phyloP scores from a whole-genome alignment of 2,888 invertebrate genomes.

The Clanis bilineata region DNA sequence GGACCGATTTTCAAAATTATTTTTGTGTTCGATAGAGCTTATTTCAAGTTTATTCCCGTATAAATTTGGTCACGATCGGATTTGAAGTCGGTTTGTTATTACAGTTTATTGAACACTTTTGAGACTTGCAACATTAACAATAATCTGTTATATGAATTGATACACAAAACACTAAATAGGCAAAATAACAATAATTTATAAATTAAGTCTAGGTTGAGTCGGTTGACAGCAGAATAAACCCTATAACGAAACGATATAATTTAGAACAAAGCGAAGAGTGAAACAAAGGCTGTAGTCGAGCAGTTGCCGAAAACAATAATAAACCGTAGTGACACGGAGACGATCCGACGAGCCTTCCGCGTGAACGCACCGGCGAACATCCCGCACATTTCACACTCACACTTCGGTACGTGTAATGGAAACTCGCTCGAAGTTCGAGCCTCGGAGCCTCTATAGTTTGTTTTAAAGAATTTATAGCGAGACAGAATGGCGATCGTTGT shows the following conservation, averaged over 20 bases:
- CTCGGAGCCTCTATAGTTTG: not conserved
- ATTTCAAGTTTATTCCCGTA: too few relatives aligned
- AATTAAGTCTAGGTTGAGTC: not conserved
- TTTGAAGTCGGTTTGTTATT: too few relatives aligned
- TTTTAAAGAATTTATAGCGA: too few relatives aligned
- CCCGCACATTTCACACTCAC: constrained; percentile 43
- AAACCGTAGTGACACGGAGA: constrained; percentile 38
- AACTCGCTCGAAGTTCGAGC: not conserved
- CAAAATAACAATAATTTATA: too few relatives aligned
- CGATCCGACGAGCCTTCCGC: constrained; percentile 41
- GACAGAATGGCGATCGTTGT: too few relatives aligned
- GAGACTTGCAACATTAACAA: too few relatives aligned
- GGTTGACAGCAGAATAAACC: not conserved
- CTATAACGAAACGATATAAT: not conserved
- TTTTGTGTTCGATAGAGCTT: too few relatives aligned
- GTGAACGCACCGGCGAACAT: constrained; percentile 47
- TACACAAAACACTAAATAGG: too few relatives aligned
- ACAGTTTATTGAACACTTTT: too few relatives aligned
- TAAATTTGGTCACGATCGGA: too few relatives aligned
- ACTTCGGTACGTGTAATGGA: constrained; percentile 19
- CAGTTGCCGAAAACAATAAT: constrained; percentile 30
- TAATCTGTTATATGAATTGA: too few relatives aligned
- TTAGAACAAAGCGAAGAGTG: not conserved
- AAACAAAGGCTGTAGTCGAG: constrained; percentile 23
- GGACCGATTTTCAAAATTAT: too few relatives aligned